phyloP scores from a whole-genome alignment of 2,113 vertebrate genomes.

The Capreolus pygargus region DNA sequence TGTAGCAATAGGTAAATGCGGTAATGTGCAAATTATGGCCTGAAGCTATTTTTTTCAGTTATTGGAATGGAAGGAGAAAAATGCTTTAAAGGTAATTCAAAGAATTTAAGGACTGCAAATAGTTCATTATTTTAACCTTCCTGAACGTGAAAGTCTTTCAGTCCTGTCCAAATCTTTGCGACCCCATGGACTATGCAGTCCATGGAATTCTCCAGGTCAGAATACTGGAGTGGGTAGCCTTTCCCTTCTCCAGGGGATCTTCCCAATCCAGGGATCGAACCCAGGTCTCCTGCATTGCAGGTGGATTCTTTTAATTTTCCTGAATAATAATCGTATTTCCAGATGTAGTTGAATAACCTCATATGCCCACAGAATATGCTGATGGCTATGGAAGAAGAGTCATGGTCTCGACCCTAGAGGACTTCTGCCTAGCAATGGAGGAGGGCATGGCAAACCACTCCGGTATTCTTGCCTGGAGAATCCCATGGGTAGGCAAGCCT shows the following conservation, averaged over 20 bases:
- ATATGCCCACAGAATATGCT: neutral
- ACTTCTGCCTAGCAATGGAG: neutral
- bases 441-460: neutral
- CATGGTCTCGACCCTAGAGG: neutral
- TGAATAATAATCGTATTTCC: neutral
- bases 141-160: neutral
- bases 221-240: neutral
- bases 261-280: neutral
- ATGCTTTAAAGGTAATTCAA: neutral
- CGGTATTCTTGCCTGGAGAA: neutral
- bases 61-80: neutral
- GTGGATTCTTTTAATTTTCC: neutral
- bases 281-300: neutral
- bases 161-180: neutral
- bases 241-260: neutral
- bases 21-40: neutral
- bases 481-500: neutral
- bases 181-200: neutral
- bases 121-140: neutral
- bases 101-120: neutral
- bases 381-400: neutral
- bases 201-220: neutral
- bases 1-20: neutral
- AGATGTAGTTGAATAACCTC: neutral
- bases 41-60: neutral